Conservation (phyloP, 2,113 vertebrate species). For the Otolemur garnettii region DNA sequence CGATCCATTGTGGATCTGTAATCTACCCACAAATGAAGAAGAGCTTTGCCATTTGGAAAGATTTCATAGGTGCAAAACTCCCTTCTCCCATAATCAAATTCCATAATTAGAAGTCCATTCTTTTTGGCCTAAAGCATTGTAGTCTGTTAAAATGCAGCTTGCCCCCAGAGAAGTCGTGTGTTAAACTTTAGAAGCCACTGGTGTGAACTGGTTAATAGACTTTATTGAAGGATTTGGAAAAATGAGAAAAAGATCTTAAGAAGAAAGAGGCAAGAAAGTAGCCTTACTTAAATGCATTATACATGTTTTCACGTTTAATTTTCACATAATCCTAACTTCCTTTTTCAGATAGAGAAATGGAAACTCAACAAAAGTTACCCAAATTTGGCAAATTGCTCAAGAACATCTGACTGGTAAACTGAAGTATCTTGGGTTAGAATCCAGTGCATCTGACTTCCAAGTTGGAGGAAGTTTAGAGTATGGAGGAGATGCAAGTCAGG, state of each 20-base stretch:
- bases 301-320: background rate
- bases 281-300: background rate
- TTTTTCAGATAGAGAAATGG: background rate
- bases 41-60: background rate
- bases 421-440: background rate
- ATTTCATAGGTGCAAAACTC: background rate
- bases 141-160: background rate
- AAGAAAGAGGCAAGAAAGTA: background rate
- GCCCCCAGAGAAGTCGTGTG: background rate
- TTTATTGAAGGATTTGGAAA: background rate
- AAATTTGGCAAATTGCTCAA: background rate
- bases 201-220: background rate
- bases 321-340: background rate
- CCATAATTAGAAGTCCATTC: background rate
- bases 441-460: background rate
- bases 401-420: background rate
- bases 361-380: background rate
- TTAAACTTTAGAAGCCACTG: background rate
- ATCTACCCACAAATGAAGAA: background rate
- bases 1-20: background rate
- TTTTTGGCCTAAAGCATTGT: conserved; percentile 16
- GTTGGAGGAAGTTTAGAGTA: background rate
- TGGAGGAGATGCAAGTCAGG: background rate
- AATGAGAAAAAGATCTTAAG: background rate
- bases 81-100: background rate